phyloP scores from a whole-genome alignment of 2,888 invertebrate species.

The Pandemis corylana region DNA sequence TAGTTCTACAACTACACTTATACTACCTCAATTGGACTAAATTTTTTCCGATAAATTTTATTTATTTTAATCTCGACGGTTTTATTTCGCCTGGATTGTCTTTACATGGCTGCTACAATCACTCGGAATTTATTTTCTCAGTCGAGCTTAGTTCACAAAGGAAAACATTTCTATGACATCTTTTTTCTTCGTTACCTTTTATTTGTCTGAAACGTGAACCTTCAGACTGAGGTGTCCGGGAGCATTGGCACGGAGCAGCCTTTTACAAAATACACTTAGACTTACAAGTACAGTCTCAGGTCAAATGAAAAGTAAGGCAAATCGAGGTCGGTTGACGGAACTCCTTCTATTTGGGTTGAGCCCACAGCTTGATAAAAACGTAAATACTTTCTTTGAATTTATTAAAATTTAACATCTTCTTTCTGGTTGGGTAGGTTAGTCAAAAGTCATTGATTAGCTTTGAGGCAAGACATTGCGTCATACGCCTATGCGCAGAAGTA shows the following conservation, averaged over 20 bases:
- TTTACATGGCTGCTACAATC: slow-evolving; percentile 3
- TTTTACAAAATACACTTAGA: slow-evolving; percentile 43
- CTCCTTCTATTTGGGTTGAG: no score
- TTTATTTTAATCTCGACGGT: not conserved
- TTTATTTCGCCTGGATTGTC: not conserved
- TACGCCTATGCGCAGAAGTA: not conserved
- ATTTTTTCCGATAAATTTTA: not conserved
- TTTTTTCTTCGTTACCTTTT: slow-evolving; percentile 11
- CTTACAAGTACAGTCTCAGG: not conserved
- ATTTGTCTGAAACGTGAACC: slow-evolving; percentile 4
- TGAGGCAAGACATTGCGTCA: not conserved
- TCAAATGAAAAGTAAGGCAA: not conserved
- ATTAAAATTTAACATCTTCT: not conserved
- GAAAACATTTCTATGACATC: slow-evolving; percentile 6
- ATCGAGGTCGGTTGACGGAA: no score
- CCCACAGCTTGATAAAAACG: no score
- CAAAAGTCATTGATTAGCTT: no score
- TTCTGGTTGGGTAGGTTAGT: not conserved
- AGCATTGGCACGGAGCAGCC: slow-evolving; percentile 23
- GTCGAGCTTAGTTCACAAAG: slow-evolving; percentile 9
- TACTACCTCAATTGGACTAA: no score
- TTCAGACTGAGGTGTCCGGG: slow-evolving; percentile 5
- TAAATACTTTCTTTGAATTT: not conserved
- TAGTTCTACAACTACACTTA: no score
- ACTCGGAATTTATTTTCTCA: slow-evolving; percentile 2